phyloP scores from a whole-genome alignment of 2,113 vertebrate genomes.

The Neodon shergylaensis region DNA sequence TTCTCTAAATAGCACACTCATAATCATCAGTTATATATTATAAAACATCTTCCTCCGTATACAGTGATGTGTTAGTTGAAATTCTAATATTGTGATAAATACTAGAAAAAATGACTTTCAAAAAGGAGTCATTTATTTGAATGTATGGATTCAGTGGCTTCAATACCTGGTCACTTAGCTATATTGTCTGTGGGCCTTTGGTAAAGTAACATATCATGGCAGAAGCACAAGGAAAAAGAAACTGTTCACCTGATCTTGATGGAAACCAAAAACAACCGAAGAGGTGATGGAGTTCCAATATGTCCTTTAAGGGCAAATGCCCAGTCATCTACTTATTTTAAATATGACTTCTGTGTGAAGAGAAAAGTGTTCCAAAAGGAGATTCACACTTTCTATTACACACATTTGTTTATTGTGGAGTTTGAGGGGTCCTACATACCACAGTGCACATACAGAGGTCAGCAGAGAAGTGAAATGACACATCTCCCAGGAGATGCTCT shows the following conservation, averaged over 20 bases:
- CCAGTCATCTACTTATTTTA: background rate
- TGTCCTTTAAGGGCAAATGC: too few species aligned
- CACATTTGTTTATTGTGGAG: too few species aligned
- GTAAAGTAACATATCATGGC: background rate
- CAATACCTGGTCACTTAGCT: background rate
- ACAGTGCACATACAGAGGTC: background rate
- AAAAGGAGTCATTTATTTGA: background rate
- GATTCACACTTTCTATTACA: background rate
- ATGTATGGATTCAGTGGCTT: background rate
- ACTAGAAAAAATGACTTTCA: background rate
- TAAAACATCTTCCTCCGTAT: background rate
- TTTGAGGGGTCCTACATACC: accelerated
- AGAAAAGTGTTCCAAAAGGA: background rate
- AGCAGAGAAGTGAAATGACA: background rate
- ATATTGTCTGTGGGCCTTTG: background rate
- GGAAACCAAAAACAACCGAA: background rate
- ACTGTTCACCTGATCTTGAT: background rate
- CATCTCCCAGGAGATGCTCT: background rate
- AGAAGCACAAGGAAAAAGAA: background rate
- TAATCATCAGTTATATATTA: background rate
- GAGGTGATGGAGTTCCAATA: background rate
- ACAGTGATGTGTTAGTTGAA: background rate
- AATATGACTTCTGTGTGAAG: background rate
- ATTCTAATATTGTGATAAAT: background rate
- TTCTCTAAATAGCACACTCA: background rate